Conservation (phyloP, 2,888 invertebrate genomes). For the Hirtodrosophila confusa region DNA sequence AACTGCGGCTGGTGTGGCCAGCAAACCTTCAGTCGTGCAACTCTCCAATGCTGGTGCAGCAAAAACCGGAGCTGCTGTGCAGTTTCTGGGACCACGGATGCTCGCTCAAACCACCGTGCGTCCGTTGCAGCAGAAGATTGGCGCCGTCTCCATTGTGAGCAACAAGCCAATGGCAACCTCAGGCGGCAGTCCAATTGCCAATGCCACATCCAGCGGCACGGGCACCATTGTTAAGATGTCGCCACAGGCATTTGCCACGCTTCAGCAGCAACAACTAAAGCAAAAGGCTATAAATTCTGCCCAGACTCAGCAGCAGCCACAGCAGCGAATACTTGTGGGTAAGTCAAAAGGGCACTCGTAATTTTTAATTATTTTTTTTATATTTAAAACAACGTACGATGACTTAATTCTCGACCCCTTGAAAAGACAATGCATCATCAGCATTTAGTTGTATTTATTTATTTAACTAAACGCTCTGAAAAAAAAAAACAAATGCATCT, state of each 20-base stretch:
- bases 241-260: constrained; percentile 79
- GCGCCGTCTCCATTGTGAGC: constrained; percentile 64
- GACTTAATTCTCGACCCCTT: no score
- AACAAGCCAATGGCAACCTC: constrained; percentile 36
- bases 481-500: no score
- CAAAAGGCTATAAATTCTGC: constrained; percentile 53
- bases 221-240: constrained; percentile 82
- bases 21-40: constrained; percentile 40
- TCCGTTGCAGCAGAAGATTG: constrained; percentile 67
- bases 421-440: no score
- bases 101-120: constrained; percentile 67
- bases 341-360: constrained; percentile 31
- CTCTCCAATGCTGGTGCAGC: constrained; percentile 26
- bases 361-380: not conserved
- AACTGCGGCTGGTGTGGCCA: constrained; percentile 15
- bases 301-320: constrained; percentile 47
- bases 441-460: no score
- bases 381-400: no score
- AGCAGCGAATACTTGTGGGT: constrained; percentile 79
- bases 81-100: constrained; percentile 73
- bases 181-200: constrained; percentile 26
- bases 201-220: constrained; percentile 31
- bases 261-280: constrained; percentile 83
- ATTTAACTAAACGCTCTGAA: no score
- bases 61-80: constrained; percentile 42